phyloP scores from a whole-genome alignment of 1,140 invertebrate genomes.

The Ceratosolen fusciceps region DNA sequence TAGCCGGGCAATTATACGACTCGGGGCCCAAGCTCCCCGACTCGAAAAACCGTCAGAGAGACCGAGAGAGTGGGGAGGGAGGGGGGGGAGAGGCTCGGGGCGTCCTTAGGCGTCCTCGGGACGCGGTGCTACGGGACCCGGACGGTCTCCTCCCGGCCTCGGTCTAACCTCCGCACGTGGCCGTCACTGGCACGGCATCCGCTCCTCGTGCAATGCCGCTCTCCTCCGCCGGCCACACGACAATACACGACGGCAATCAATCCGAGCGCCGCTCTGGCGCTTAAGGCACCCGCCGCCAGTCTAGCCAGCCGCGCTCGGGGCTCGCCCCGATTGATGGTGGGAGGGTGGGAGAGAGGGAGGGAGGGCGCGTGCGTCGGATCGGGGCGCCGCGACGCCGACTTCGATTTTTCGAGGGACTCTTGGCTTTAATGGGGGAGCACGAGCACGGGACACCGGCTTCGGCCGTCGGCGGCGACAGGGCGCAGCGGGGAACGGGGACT shows the following conservation, averaged over 20 bases:
- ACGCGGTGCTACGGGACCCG: not conserved
- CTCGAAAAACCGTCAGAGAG: not conserved
- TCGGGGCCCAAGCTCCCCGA: not conserved
- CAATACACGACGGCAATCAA: no score
- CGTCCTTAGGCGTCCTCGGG: not conserved
- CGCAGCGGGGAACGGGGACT: no score
- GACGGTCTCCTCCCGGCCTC: not conserved
- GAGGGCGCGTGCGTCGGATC: not conserved
- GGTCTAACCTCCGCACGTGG: not conserved
- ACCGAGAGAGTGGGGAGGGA: not conserved
- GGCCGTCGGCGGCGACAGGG: no score
- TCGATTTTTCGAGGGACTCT: not conserved
- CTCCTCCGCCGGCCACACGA: not conserved
- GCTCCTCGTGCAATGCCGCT: no score
- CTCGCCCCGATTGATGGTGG: not conserved
- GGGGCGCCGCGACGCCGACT: not conserved
- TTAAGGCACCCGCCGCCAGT: not conserved
- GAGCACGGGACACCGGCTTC: no score
- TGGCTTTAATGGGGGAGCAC: no score
- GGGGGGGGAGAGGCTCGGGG: no score
- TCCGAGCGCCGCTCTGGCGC: not conserved
- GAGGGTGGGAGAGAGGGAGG: not conserved
- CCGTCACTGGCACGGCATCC: not conserved
- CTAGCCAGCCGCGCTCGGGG: no score
- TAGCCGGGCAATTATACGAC: constrained; percentile 20